Evolutionary conservation across 2,888 invertebrate genomes (phyloP).

Genomic region (Hirtodrosophila confusa): DNA sequence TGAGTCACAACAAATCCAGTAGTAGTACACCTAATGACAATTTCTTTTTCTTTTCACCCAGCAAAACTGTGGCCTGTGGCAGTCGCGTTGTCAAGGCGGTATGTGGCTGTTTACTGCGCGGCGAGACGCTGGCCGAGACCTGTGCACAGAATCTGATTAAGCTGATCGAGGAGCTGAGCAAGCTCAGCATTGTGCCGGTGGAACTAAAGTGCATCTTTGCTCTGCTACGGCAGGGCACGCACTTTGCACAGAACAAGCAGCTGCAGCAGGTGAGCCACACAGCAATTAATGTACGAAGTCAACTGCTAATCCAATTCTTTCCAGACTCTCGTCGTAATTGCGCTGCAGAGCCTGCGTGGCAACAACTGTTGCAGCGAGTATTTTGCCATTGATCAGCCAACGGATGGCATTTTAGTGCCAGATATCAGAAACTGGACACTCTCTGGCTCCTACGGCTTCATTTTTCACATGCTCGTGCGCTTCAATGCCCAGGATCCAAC

Average conservation of each 20-base stretch:
- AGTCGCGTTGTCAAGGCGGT: conserved; percentile 85
- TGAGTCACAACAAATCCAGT: conserved; percentile 46
- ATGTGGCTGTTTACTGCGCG: conserved; percentile 84
- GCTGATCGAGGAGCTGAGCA: conserved; percentile 86
- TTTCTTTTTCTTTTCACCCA: conserved; percentile 67
- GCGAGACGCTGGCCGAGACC: conserved; percentile 83
- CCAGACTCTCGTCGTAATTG: conserved; percentile 81
- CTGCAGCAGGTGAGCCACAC: conserved; percentile 77
- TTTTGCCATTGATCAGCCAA: conserved; percentile 85
- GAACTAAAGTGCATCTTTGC: conserved; percentile 86
- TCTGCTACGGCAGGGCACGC: conserved; percentile 78
- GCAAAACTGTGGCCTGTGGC: conserved; percentile 86
- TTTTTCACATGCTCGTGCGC: conserved; percentile 86
- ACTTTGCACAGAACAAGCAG: conserved; percentile 81
- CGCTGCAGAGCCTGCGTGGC: conserved; percentile 81
- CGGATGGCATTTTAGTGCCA: conserved; percentile 86
- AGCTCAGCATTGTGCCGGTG: conserved; percentile 85
- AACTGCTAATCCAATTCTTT: conserved; percentile 13
- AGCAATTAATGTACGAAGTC: too few species aligned
- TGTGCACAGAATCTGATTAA: conserved; percentile 85
- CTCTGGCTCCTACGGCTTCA: conserved; percentile 86
- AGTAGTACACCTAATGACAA: neutral
- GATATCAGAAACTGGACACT: conserved; percentile 86
- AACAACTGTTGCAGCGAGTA: conserved; percentile 85
- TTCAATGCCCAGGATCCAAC: conserved; percentile 78